Conservation (phyloP, 1,140 invertebrate genomes). For the Conus betulinus region DNA sequence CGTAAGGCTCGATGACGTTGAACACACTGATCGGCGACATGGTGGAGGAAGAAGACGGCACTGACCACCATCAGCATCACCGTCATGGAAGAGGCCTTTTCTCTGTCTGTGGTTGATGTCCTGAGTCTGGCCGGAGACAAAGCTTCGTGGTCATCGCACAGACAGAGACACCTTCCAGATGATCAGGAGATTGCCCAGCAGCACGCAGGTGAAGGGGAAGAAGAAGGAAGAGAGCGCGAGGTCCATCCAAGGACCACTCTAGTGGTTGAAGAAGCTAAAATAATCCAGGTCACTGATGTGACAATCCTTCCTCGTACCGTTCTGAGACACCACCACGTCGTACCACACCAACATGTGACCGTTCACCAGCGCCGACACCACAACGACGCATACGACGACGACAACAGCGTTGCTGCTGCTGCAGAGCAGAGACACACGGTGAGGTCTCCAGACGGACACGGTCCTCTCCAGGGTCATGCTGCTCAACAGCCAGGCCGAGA, state of each 20-base stretch:
- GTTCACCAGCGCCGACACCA: neutral
- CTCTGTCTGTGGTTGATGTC: neutral
- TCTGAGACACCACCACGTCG: neutral
- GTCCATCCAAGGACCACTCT: constrained; percentile 39
- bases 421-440: constrained; percentile 48
- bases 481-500: constrained; percentile 58
- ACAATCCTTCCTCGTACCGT: neutral
- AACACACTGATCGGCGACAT: constrained; percentile 44
- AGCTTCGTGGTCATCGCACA: neutral
- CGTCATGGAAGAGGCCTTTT: constrained; percentile 39
- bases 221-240: constrained; percentile 37
- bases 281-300: neutral
- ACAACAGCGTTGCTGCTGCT: constrained; percentile 27
- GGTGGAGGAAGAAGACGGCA: constrained; percentile 35
- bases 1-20: constrained; percentile 36
- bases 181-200: constrained; percentile 39
- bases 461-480: constrained; percentile 59
- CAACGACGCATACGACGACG: neutral
- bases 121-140: neutral
- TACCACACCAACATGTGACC: neutral
- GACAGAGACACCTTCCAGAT: constrained; percentile 38
- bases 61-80: constrained; percentile 37
- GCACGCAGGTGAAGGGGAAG: constrained; percentile 32
- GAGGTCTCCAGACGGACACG: constrained; percentile 55
- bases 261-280: constrained; percentile 13